These are phyloP conservation scores for Petrocephalus zakoni DNA, from an alignment of 2,113 vertebrate species.

Conservation along the genomic window DNA sequence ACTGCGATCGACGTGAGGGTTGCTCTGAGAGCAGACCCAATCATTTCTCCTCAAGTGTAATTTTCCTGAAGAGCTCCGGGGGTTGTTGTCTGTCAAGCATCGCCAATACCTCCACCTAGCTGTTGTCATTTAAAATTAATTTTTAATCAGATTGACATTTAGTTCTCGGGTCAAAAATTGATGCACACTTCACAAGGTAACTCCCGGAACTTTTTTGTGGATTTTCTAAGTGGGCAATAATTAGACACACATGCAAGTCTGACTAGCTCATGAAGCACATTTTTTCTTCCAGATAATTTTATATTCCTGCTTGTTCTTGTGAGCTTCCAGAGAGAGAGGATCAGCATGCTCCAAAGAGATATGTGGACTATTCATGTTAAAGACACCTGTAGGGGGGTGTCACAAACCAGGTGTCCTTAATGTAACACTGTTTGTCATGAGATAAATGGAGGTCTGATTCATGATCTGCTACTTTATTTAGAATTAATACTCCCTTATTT, in stretches of 20 bases:
- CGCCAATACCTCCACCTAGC: background rate
- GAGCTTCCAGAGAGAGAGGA: background rate
- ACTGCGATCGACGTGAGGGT: background rate
- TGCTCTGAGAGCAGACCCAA: background rate
- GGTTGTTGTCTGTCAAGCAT: background rate
- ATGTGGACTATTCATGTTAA: background rate
- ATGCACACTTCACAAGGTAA: background rate
- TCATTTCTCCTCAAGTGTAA: slow-evolving; percentile 11
- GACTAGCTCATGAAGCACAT: background rate
- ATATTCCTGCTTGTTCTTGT: background rate
- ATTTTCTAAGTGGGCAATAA: background rate
- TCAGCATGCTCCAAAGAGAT: background rate
- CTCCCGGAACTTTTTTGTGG: background rate
- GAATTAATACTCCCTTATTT: background rate
- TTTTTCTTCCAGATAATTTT: background rate
- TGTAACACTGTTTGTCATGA: background rate
- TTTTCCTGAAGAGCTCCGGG: slow-evolving; percentile 5
- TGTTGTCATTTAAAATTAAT: slow-evolving; percentile 4
- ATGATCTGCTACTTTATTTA: background rate
- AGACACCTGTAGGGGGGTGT: background rate
- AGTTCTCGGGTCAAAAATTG: background rate
- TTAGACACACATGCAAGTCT: background rate
- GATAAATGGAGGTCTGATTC: background rate
- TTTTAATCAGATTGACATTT: background rate
- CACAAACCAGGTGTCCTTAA: background rate